Evolutionary conservation across 1,140 invertebrate genomes (phyloP), one percentile per base, ranked within the genome.

Genomic region (Hylyphantes graminicola): DNA sequence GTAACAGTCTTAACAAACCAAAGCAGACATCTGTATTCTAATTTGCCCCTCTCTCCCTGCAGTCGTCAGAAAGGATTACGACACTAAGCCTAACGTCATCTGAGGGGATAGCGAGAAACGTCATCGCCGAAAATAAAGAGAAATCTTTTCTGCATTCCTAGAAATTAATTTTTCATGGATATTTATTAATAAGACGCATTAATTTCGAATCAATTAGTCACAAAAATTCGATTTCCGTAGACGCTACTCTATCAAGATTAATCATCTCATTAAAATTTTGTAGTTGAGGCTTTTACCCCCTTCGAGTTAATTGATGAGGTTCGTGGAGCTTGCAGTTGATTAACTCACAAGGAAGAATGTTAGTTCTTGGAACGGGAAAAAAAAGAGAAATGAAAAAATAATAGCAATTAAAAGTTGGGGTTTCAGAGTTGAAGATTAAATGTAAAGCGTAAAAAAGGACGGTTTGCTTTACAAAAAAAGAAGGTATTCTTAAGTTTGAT

Each of bases 241-340:
- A 35, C 35, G 1, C 35, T 5, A 81, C 79, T 53, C 68, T 70
- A 81, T 81, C 79, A 73, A 73, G 79, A 81, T 81, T 81, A 81
- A 81, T 81, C 79, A 81, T 81, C 67, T 81, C 79, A 81, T 81
- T 81, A 81, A 81, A 81, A 81, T 81, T 81, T 81, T 81, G 79
- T 81, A 72, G 67, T 55, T 72, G 79, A 73, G 68, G 57, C 79
- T 81, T 81, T 81, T 81, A 73, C 79, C 68, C 64, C 68, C 57
- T 81, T 64, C 63, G 55, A 73, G 68, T 81, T 81, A 81, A 81
- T 81, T 81, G 79, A 81, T 81, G 79, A 17, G 68, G 79, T 72
- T 57, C 53, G 67, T 78, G 78, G 72, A 55, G 48, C n/a, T 35
- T 19, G 35, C 79, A 81, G 65, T 81, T 72, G 79, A 81, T 81